A percentile compares a stretch with the other conserved stretches of the same genome.
Evolutionary conservation across 2,113 vertebrate genomes (phyloP).

Genomic region (Phaetusa simplex): DNA sequence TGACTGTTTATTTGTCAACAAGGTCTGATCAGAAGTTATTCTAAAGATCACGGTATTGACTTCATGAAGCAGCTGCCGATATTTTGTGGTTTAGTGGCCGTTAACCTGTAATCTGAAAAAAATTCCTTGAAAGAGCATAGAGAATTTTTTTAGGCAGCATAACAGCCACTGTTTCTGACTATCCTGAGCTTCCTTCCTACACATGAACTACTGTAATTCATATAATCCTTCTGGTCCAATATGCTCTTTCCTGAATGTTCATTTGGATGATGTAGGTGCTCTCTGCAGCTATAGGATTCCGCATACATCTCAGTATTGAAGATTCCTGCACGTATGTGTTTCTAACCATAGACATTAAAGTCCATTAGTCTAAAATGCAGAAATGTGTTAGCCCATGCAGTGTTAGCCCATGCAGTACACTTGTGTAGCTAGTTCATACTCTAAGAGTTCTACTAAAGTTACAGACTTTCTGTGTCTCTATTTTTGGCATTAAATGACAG

Average conservation of each 20-base stretch:
- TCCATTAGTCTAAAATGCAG: background rate
- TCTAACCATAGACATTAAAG: background rate
- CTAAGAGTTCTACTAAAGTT: background rate
- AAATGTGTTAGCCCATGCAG: background rate
- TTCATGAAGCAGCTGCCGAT: background rate
- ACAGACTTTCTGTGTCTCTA: background rate
- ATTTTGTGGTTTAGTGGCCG: background rate
- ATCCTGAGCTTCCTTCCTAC: background rate
- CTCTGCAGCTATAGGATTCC: background rate
- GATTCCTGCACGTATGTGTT: background rate
- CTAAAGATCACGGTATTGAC: background rate
- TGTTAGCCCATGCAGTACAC: background rate
- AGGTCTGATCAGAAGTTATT: background rate
- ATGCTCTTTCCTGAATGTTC: background rate
- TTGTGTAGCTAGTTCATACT: background rate
- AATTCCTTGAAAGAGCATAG: background rate
- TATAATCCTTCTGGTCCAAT: background rate
- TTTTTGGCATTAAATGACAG: background rate
- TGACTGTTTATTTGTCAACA: background rate
- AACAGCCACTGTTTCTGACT: background rate
- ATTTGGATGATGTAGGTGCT: rapidly evolving
- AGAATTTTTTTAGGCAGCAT: background rate
- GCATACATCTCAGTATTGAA: background rate
- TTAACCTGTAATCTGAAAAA: background rate
- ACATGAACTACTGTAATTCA: background rate